Evolutionary conservation across 2,113 vertebrate species (phyloP).

Genomic region (Neoarius graeffei): DNA sequence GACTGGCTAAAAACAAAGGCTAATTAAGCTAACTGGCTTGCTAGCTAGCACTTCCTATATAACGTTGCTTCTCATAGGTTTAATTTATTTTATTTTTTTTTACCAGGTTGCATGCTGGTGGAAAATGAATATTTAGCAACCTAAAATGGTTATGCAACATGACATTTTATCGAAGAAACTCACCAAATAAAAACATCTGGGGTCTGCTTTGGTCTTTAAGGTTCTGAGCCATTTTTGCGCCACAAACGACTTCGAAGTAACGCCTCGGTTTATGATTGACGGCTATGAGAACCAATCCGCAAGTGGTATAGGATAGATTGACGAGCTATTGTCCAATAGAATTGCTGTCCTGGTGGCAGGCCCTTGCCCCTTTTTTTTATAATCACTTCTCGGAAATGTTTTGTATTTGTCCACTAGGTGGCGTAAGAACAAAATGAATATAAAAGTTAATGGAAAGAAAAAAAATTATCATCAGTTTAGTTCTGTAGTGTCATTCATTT

Average conservation of each 20-base stretch:
- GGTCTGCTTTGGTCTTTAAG: constrained; percentile 70
- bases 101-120: background rate
- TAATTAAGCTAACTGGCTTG: constrained; percentile 2
- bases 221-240: constrained; percentile 72
- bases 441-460: background rate
- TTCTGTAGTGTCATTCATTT: background rate
- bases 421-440: constrained; percentile 15
- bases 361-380: background rate
- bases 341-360: background rate
- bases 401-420: constrained; percentile 52
- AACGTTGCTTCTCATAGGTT: background rate
- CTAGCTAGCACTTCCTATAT: background rate
- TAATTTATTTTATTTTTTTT: background rate
- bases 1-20: constrained; percentile 41
- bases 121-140: background rate
- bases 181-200: constrained; percentile 79
- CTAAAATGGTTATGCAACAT: constrained; percentile 27
- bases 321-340: constrained; percentile 50
- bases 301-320: background rate
- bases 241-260: constrained; percentile 39
- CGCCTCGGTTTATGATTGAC: constrained; percentile 56
- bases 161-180: constrained; percentile 48
- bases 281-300: constrained; percentile 49
- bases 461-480: background rate
- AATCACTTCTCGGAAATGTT: background rate